A percentile compares a stretch with the other conserved stretches of the same genome.
These are phyloP conservation scores for Lochmaea crataegi DNA, from an alignment of 2,888 invertebrate genomes.

Conservation along the genomic window DNA sequence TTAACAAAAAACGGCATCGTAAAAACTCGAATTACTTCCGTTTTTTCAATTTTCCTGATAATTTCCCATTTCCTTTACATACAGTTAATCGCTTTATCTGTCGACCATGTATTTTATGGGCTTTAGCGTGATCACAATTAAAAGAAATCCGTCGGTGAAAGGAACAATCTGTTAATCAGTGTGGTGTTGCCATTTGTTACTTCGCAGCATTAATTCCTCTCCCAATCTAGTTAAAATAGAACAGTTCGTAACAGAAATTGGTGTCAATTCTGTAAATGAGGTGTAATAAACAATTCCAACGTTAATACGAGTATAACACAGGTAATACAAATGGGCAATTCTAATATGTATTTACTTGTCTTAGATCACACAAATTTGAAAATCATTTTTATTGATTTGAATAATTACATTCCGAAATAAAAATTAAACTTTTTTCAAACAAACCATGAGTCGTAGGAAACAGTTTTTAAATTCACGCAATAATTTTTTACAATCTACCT, in stretches of 20 bases:
- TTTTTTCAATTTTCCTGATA: neutral
- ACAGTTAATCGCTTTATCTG: constrained; percentile 4
- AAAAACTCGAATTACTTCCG: neutral
- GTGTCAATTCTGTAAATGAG: constrained; percentile 2
- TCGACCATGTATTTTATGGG: constrained; percentile 15
- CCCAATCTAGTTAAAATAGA: constrained; percentile 11
- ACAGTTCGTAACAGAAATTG: constrained; percentile 13
- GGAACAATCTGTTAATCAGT: constrained; percentile 30
- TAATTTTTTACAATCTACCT: no score
- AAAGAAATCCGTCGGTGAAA: constrained; percentile 24
- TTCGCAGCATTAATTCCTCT: constrained; percentile 1
- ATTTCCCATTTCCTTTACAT: neutral
- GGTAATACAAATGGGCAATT: no score
- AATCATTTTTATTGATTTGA: no score
- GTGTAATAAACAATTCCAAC: neutral
- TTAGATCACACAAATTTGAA: no score
- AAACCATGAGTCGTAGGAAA: no score
- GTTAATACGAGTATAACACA: no score
- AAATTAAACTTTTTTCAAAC: no score
- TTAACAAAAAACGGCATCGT: neutral
- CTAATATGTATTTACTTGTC: no score
- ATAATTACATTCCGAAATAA: no score
- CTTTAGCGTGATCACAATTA: constrained; percentile 18
- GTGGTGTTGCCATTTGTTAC: constrained; percentile 15
- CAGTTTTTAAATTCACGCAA: no score